Evolutionary conservation across 1,140 invertebrate species (phyloP).

Genomic region (Temnothorax nylanderi): DNA sequence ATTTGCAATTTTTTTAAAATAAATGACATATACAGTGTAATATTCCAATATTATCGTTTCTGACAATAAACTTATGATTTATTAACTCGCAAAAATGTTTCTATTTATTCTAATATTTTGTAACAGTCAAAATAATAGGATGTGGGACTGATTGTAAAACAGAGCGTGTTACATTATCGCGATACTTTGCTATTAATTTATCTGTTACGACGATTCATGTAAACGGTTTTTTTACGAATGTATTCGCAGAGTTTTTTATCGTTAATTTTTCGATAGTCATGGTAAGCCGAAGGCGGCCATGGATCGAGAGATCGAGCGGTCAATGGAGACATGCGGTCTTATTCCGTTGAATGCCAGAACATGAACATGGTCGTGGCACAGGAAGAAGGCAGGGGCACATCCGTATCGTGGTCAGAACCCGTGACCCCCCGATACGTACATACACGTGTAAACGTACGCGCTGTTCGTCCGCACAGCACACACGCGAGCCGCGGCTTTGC

Average conservation of each 20-base stretch:
- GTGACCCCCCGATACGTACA: conserved; percentile 83
- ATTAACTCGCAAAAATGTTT: background rate
- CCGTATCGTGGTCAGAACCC: conserved; percentile 85
- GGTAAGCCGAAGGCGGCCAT: conserved; percentile 43
- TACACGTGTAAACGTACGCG: conserved; percentile 77
- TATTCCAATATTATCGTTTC: background rate
- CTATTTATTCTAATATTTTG: background rate
- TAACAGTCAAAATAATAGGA: background rate
- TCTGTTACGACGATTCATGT: too few relatives aligned
- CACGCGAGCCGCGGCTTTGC: conserved; percentile 79
- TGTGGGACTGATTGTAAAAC: background rate
- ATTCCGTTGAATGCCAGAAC: conserved; percentile 81
- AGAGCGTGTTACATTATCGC: too few relatives aligned
- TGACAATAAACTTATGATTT: background rate
- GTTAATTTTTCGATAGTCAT: conserved; percentile 34
- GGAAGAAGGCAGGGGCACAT: conserved; percentile 86
- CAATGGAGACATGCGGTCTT: conserved; percentile 79
- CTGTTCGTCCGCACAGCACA: conserved; percentile 59
- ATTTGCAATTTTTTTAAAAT: background rate
- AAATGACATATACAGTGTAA: background rate
- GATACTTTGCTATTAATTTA: background rate
- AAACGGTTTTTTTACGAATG: background rate
- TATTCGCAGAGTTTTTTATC: background rate
- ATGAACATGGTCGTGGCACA: conserved; percentile 82
- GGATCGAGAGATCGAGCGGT: conserved; percentile 76